A percentile compares a stretch with the other conserved stretches of the same genome.
These are phyloP conservation scores for Drosophila affinis DNA, from an alignment of 2,888 invertebrate genomes.

Conservation along the genomic window DNA sequence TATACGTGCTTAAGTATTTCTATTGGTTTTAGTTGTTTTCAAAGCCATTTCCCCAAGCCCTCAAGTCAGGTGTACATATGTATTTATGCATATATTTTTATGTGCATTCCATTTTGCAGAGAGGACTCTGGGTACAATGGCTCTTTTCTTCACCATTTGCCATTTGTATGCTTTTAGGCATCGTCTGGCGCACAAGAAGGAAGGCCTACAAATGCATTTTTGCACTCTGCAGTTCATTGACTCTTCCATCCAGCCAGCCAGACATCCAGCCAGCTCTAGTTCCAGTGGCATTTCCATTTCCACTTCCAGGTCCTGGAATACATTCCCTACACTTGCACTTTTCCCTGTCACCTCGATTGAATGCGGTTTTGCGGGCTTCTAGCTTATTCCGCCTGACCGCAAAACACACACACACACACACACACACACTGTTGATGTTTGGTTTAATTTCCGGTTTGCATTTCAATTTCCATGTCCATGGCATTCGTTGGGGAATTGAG, in stretches of 20 bases:
- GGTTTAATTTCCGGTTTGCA: slow-evolving; percentile 42
- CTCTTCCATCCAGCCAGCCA: slow-evolving; percentile 4
- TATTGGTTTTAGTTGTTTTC: neutral
- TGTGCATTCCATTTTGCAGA: slow-evolving; percentile 6
- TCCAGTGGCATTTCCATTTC: neutral
- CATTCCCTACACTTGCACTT: slow-evolving; percentile 55
- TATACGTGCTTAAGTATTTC: neutral
- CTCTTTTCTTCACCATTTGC: slow-evolving; percentile 19
- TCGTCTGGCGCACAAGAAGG: slow-evolving; percentile 42
- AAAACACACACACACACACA: slow-evolving; percentile 29
- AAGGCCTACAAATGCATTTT: slow-evolving; percentile 70
- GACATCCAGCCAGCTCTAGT: neutral
- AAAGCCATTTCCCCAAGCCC: neutral
- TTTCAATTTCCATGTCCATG: slow-evolving; percentile 15
- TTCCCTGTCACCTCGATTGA: slow-evolving; percentile 26
- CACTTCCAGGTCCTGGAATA: slow-evolving; percentile 1
- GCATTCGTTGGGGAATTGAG: too few relatives aligned
- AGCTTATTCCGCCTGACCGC: slow-evolving; percentile 34
- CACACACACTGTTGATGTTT: slow-evolving; percentile 35
- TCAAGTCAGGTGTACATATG: too few relatives aligned
- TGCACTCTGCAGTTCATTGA: slow-evolving; percentile 66
- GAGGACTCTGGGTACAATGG: neutral
- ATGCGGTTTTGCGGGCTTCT: slow-evolving; percentile 21
- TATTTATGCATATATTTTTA: neutral
- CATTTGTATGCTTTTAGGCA: slow-evolving; percentile 59